These are phyloP conservation scores for Tiliqua scincoides DNA, from an alignment of 2,113 vertebrate species.

Conservation along the genomic window DNA sequence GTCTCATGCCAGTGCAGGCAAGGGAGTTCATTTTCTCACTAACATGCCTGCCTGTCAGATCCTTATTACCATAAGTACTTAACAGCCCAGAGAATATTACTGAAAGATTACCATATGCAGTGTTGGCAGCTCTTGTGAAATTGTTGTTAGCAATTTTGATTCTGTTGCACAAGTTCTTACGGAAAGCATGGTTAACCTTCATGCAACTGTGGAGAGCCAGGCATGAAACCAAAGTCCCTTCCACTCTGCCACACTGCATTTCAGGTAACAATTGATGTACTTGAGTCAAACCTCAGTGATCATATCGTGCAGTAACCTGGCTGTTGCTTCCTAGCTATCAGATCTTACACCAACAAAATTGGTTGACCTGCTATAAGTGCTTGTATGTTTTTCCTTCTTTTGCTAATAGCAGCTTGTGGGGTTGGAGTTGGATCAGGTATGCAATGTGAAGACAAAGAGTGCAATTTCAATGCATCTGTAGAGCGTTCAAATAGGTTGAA, in stretches of 20 bases:
- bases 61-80: neutral
- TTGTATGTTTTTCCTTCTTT: too few species aligned
- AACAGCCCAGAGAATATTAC: slow-evolving; percentile 2
- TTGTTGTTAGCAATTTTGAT: slow-evolving; percentile 38
- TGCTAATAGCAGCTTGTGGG: too few species aligned
- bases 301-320: neutral
- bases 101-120: neutral
- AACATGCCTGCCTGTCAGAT: slow-evolving; percentile 7
- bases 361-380: neutral
- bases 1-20: neutral
- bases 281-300: neutral
- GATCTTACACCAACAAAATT: neutral
- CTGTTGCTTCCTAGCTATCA: neutral
- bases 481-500: too few species aligned
- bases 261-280: neutral
- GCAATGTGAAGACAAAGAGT: neutral
- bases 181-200: slow-evolving; percentile 39
- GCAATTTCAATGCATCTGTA: neutral
- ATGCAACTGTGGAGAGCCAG: slow-evolving; percentile 23
- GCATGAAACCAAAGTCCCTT: slow-evolving; percentile 23
- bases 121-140: neutral
- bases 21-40: slow-evolving; percentile 26
- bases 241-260: neutral
- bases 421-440: too few species aligned
- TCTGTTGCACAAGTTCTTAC: slow-evolving; percentile 29